Base-by-base conservation (phyloP, 1,140 invertebrate species). In the Papilio machaon region DNA sequence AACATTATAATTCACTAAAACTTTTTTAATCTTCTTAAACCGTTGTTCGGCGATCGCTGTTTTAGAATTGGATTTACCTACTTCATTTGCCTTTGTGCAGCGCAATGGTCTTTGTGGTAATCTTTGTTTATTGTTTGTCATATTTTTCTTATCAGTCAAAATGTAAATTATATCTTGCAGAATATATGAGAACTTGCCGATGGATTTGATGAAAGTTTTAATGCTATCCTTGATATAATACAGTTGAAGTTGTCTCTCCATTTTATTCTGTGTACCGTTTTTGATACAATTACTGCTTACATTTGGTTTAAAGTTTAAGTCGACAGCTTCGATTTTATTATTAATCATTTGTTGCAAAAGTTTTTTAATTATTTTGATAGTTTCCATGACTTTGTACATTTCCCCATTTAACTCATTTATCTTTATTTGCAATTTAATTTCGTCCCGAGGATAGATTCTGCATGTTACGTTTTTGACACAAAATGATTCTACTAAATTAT, bases 201-300 rank as follows among this genome's bases (percentile, higher is more conserved):
- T 83, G 4, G 90, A 90, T 70, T 89, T 74, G 35, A 91, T 85
- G 76, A 94, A 92, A 38, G 82, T 73, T 75, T 88, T 73, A 43
- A 87, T 88, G 79, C 90, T 91, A 73, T 85, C 84, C 86, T 91
- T 94, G 6, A 92, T 87, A 82, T 92, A 91, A 13, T 88, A 76
- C 30, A 92, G 86, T 85, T 91, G 90, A 43, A 60, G 83, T 17
- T 30, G 67, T 78, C 90, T 83, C 7, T 85, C 87, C 30, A 88
- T 85, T 58, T 90, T 38, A 47, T 83, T 83, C 5, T 73, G 35
- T 19, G 60, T 30, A 11, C 82, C 70, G 73, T 70, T 78, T 77
- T 83, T 70, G 46, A 58, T n/a, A 52, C 87, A 87, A 43, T 77
- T 64, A 54, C 83, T 82, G 84, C 82, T 91, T 7, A 93, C 43